Conservation (phyloP, 2,113 vertebrate species). For the Cyanoderma ruficeps region DNA sequence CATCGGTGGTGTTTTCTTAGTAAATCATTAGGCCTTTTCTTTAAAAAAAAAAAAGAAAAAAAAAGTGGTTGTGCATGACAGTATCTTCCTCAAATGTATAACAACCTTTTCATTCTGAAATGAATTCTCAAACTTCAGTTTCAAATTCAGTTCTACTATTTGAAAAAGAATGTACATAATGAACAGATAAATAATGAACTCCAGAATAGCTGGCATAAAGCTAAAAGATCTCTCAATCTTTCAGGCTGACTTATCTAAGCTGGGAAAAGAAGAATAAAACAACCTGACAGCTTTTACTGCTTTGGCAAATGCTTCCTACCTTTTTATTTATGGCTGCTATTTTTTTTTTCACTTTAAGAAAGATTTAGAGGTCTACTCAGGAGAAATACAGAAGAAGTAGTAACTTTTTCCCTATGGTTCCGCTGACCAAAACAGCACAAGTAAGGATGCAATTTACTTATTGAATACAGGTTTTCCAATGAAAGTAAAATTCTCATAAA, state of each 20-base stretch:
- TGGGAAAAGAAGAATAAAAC: not conserved
- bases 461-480: not conserved
- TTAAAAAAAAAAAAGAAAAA: not conserved
- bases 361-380: not conserved
- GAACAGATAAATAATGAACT: not conserved
- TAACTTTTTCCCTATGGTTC: not conserved
- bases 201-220: not conserved
- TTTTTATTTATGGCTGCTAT: not conserved
- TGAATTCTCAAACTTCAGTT: not conserved
- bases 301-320: not conserved
- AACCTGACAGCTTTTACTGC: not conserved
- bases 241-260: not conserved
- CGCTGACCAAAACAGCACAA: not conserved
- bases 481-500: not conserved
- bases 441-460: not conserved
- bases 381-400: not conserved
- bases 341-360: not conserved
- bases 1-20: rapidly evolving
- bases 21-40: not conserved
- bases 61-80: not conserved
- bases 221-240: not conserved
- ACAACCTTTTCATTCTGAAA: not conserved
- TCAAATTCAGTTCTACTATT: not conserved
- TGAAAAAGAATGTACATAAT: not conserved
- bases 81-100: not conserved